Base-by-base conservation (phyloP, 1,140 invertebrate genomes). In the Oreohelix idahoensis region DNA sequence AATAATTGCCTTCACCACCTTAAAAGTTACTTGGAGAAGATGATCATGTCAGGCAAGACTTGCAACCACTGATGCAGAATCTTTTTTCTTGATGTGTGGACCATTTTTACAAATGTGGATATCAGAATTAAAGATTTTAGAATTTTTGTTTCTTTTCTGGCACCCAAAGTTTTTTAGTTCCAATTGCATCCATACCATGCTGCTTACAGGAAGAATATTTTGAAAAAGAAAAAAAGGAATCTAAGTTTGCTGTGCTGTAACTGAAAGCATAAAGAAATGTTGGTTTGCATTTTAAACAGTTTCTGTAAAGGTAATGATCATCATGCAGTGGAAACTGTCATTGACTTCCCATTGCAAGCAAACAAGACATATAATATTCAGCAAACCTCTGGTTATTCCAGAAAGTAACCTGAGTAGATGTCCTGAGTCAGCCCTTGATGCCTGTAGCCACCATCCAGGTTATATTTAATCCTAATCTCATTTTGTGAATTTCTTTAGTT, bases 401-500 rank as follows among this genome's bases (percentile, higher is more conserved):
- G 66, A 71, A 80, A 80, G 66, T 80, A 80, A 66, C 63, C 79
- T 49, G 45, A 23, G n/a, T 80, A 49, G 49, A 23, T 74, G 80
- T 36, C 17, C 23, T 39, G 70, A 53, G 51, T 82, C 71, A 49
- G 35, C 71, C 49, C 26, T 38, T 82, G 80, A 71, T 71, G 77
- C 58, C 32, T 66, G 1, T 66, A 49, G 58, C 80, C 71, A 75
- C 36, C 80, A 38, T 75, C 45, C 80, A 82, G 45, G 45, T 82
- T 74, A 45, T 74, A 58, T 53, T 74, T 79, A 63, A 84, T 39
- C 49, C 35, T 69, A 76, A 38, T 82, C 66, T 83, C 39, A 42
- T 82, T 84, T 83, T 84, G 51, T 86, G 71, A 86, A 86, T 89
- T 88, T 87, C 89, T 87, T 69, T 89, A 89, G 89, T 84, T 53